Base-by-base conservation (phyloP, 2,113 vertebrate species). In the Gallinago undulata region DNA sequence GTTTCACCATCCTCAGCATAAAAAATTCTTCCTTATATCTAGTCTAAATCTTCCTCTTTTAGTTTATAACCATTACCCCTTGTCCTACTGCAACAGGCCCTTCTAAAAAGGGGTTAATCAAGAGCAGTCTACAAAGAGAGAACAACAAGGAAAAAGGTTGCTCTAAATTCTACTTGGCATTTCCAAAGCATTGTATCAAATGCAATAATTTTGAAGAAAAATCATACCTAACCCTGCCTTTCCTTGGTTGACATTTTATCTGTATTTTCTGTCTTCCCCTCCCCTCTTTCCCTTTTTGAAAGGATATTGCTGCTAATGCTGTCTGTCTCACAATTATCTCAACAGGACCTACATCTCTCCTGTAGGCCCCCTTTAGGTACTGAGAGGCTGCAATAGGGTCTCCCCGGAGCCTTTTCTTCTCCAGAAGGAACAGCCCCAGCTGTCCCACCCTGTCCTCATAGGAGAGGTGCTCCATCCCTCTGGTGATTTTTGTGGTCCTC, bases 121-220 rank as follows among this genome's bases (percentile, higher is more conserved):
- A 82, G 2, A 79, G 2, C 23, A 85, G 30, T 30, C 11, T 30
- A 91, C 13, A 73, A 91, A 94, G 80, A 77, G 76, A 70, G 9
- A 67, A 39, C 66, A 47, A 89, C 66, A 76, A 94, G 56, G 78
- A 81, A 76, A 74, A 88, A 78, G 15, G 45, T 66, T 48, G 51
- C 74, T 96, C 94, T 76, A 80, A 89, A 86, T 92, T 96, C 95
- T 55, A 35, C 68, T 96, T 94, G 77, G 41, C 76, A 89, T 96
- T 95, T 93, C 63, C 79, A 95, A 89, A 33, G 48, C 68, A 89
- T 85, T 63, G 28, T 84, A 89, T 85, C 48, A 84, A 50, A 94
- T 67, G 9, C 94, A 90, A 66, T 79, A 14, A 51, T 83, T 97
- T 76, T 84, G 41, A 94, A 92, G 72, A 94, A 89, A 80, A 27